phyloP scores from a whole-genome alignment of 2,113 vertebrate genomes.

The Xenopus laevis region DNA sequence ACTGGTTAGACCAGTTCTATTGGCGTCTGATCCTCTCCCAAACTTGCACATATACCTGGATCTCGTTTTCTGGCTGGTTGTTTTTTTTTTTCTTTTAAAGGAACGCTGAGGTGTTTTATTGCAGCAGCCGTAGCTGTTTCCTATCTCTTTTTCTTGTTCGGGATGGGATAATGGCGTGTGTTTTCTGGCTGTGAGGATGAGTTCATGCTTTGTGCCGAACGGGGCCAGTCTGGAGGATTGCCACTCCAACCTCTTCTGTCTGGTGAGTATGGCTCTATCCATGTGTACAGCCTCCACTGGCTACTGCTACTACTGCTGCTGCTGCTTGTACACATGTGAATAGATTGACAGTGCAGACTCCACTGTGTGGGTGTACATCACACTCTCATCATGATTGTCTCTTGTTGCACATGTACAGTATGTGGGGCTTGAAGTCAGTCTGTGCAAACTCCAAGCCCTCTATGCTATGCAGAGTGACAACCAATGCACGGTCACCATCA shows the following conservation, averaged over 20 bases:
- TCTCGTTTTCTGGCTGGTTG: slow-evolving; percentile 44
- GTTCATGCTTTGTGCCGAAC: slow-evolving; percentile 98
- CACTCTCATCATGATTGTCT: neutral
- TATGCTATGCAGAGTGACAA: too few species aligned
- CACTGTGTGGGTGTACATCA: neutral
- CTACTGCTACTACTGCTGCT: slow-evolving; percentile 29
- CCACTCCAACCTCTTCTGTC: slow-evolving; percentile 99
- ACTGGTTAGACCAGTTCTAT: neutral
- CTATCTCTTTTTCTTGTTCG: slow-evolving; percentile 69
- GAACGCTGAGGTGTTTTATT: slow-evolving; percentile 53
- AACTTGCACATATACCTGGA: slow-evolving; percentile 44
- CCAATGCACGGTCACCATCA: too few species aligned
- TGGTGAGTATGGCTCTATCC: slow-evolving; percentile 78
- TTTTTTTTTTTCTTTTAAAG: slow-evolving; percentile 31
- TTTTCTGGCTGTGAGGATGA: slow-evolving; percentile 95
- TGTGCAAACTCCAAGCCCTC: too few species aligned
- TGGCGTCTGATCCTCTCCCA: neutral
- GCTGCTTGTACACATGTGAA: neutral
- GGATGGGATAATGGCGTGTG: slow-evolving; percentile 91
- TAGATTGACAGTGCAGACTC: neutral
- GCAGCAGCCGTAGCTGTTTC: slow-evolving; percentile 4
- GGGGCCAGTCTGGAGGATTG: slow-evolving; percentile 99
- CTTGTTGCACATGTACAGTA: neutral
- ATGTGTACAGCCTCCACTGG: slow-evolving; percentile 29
- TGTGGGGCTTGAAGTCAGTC: neutral